phyloP scores from a whole-genome alignment of 2,888 invertebrate genomes.

The Andrena trimmerana region DNA sequence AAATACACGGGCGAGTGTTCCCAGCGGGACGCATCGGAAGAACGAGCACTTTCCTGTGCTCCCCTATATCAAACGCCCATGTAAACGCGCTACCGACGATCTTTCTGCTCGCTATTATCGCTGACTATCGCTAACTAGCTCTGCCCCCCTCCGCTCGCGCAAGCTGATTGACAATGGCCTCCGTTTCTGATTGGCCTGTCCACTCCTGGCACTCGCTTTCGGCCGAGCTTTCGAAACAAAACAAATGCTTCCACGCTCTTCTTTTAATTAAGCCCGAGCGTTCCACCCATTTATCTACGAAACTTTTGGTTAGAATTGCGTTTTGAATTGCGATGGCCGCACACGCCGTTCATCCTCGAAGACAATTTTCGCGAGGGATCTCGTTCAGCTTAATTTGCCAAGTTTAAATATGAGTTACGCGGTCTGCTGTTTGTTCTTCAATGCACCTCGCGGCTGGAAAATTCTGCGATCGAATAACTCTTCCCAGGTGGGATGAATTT shows the following conservation, averaged over 20 bases:
- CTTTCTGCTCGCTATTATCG: conserved; percentile 57
- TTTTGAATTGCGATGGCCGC: no score
- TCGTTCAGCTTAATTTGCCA: no score
- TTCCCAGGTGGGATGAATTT: not conserved
- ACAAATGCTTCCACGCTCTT: no score
- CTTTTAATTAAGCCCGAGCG: no score
- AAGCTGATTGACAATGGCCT: conserved; percentile 66
- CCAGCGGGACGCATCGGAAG: conserved; percentile 8
- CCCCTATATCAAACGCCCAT: conserved; percentile 30
- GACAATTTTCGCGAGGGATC: no score
- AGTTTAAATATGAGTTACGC: no score
- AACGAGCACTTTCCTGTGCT: conserved; percentile 6
- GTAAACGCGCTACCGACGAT: conserved; percentile 47
- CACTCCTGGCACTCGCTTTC: conserved; percentile 9
- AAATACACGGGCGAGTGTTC: not conserved
- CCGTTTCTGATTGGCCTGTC: conserved; percentile 35
- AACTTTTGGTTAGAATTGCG: no score
- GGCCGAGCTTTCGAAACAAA: not conserved
- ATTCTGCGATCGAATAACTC: not conserved
- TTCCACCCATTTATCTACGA: no score
- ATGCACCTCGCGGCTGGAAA: no score
- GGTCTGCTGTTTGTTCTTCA: no score
- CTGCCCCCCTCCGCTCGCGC: conserved; percentile 49
- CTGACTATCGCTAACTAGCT: conserved; percentile 58
- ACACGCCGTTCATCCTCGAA: no score